Evolutionary conservation across 1,140 invertebrate species (phyloP).

Genomic region (Calephelis nemesis): DNA sequence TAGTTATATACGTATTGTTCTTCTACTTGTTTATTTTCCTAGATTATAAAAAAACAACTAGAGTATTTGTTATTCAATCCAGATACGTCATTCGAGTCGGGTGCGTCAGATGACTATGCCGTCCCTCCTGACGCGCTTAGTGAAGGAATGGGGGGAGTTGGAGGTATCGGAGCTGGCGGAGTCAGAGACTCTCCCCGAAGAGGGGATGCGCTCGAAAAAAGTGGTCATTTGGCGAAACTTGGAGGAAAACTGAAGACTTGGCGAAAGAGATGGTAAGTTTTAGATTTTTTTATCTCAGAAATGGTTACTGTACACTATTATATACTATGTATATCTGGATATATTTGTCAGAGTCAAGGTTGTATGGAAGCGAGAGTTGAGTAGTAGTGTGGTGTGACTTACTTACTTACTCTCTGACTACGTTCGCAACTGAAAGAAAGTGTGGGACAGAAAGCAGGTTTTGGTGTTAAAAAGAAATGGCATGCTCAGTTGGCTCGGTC

Average conservation of each 20-base stretch:
- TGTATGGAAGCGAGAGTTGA: too few relatives aligned
- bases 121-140: conserved; percentile 93
- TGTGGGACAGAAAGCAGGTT: too few relatives aligned
- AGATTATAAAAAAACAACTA: not conserved
- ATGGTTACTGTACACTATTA: too few relatives aligned
- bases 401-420: too few relatives aligned
- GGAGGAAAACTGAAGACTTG: conserved; percentile 97
- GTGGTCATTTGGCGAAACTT: conserved; percentile 95
- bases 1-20: too few relatives aligned
- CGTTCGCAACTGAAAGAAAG: too few relatives aligned
- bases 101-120: conserved; percentile 96
- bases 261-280: conserved; percentile 89
- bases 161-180: conserved; percentile 73
- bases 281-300: not conserved
- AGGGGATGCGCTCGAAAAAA: conserved; percentile 91
- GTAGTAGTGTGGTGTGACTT: too few relatives aligned
- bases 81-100: conserved; percentile 95
- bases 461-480: too few relatives aligned
- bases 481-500: too few relatives aligned
- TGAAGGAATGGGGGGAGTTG: not conserved
- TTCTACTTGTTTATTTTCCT: not conserved
- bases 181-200: conserved; percentile 82
- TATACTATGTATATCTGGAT: too few relatives aligned
- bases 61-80: conserved; percentile 43
- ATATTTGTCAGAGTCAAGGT: too few relatives aligned